Percentiles rank a stretch among this genome's conserved stretches.
Evolutionary conservation across 2,888 invertebrate genomes (phyloP).

Genomic region (Ormyrus rosae): DNA sequence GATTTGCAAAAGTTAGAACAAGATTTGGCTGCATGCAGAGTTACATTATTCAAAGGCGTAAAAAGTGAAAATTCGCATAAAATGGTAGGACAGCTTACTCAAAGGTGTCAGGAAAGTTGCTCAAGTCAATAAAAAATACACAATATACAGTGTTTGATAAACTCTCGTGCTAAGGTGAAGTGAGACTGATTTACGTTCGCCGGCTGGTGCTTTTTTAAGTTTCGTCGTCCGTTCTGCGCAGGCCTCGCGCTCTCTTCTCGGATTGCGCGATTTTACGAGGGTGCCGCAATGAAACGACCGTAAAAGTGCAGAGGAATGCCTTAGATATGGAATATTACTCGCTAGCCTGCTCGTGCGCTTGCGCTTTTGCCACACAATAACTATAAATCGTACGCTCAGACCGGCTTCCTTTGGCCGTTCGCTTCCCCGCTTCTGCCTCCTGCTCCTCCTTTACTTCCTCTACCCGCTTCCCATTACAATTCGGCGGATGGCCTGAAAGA

Average conservation of each 20-base stretch:
- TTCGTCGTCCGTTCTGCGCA: conserved; percentile 16
- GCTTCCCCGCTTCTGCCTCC: not conserved
- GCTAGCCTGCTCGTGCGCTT: conserved; percentile 17
- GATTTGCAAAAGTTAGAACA: conserved; percentile 10
- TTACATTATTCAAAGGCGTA: conserved; percentile 26
- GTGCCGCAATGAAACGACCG: conserved; percentile 50
- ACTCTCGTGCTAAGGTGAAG: conserved; percentile 34
- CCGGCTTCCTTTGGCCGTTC: conserved; percentile 40
- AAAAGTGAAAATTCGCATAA: conserved; percentile 7
- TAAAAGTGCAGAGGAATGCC: conserved; percentile 53
- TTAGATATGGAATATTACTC: conserved; percentile 53
- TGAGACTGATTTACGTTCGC: conserved; percentile 45
- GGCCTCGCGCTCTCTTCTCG: not conserved
- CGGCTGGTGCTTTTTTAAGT: conserved; percentile 28
- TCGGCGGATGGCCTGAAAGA: conserved; percentile 24
- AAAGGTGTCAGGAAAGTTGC: conserved; percentile 23
- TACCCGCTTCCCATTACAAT: not conserved
- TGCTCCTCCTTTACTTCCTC: not conserved
- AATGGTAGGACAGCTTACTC: not conserved
- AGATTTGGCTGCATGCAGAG: conserved; percentile 8
- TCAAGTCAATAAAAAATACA: conserved; percentile 34
- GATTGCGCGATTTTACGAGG: conserved; percentile 46
- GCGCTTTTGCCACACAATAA: conserved; percentile 46
- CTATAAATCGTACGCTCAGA: conserved; percentile 48
- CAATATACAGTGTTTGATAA: conserved; percentile 43